Evolutionary conservation across 1,140 invertebrate genomes (phyloP).

Genomic region (Zeugodacus cucurbitae): DNA sequence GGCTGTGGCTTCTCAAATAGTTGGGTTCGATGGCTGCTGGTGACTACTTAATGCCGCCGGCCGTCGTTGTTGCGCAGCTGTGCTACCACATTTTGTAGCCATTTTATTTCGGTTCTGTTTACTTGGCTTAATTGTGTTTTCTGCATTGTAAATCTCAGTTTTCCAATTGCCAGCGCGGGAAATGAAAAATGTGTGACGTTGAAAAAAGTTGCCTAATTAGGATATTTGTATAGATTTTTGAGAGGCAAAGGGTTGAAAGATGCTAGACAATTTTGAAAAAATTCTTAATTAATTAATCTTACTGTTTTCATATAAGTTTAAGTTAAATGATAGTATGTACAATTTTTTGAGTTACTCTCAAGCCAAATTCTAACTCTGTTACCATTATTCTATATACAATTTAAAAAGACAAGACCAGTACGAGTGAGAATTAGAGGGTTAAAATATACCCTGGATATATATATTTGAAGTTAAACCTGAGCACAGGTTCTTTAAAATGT

Average conservation of each 20-base stretch:
- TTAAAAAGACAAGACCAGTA: too few relatives aligned
- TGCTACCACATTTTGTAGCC: neutral
- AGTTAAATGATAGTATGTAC: too few relatives aligned
- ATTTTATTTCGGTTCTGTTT: neutral
- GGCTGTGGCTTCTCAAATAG: neutral
- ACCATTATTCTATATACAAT: too few relatives aligned
- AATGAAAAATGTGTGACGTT: neutral
- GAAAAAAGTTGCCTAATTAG: neutral
- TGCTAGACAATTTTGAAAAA: neutral
- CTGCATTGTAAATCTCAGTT: neutral
- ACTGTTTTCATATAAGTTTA: too few relatives aligned
- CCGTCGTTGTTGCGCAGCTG: neutral
- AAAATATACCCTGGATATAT: too few relatives aligned
- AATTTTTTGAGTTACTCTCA: too few relatives aligned
- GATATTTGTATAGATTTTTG: neutral
- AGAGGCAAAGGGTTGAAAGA: neutral
- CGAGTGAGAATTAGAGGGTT: too few relatives aligned
- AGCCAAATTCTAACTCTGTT: too few relatives aligned
- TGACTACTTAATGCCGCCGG: neutral
- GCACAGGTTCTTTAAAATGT: too few relatives aligned
- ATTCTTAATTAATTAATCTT: too few relatives aligned
- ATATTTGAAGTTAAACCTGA: too few relatives aligned
- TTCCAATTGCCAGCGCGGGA: neutral
- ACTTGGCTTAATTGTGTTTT: conserved; percentile 11
- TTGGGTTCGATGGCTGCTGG: neutral